A percentile compares a stretch with the other conserved stretches of the same genome.
Conservation (phyloP, 1,140 invertebrate genomes). For the Drosophila jambulina region DNA sequence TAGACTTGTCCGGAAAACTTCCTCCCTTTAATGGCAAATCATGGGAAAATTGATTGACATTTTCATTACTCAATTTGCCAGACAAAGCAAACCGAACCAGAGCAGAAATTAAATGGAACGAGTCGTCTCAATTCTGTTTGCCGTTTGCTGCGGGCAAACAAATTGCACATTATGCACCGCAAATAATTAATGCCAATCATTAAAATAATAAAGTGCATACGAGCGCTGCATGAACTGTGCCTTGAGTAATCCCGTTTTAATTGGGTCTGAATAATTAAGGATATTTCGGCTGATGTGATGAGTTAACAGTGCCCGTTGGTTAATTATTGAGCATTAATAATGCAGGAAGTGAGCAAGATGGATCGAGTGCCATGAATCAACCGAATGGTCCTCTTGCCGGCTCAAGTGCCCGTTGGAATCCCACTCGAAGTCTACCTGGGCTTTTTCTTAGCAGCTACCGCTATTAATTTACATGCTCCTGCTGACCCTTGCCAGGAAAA, state of each 20-base stretch:
- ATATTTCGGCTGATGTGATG: conserved; percentile 26
- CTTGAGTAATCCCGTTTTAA: conserved; percentile 52
- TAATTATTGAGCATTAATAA: conserved; percentile 72
- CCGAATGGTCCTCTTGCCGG: conserved; percentile 8
- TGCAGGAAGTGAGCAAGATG: conserved; percentile 25
- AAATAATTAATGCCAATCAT: conserved; percentile 80
- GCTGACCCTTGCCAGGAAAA: conserved; percentile 32
- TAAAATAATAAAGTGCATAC: conserved; percentile 79
- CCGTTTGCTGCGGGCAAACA: conserved; percentile 44
- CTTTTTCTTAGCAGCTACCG: conserved; percentile 9
- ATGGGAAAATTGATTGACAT: conserved; percentile 83
- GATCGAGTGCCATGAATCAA: conserved; percentile 23
- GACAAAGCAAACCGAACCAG: conserved; percentile 63
- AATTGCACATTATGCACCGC: conserved; percentile 76
- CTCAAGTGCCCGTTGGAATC: conserved; percentile 19
- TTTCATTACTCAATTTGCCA: conserved; percentile 83
- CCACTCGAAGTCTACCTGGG: not conserved
- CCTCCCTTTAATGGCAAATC: conserved; percentile 69
- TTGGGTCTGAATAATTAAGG: conserved; percentile 74
- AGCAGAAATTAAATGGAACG: conserved; percentile 37
- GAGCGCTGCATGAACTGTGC: conserved; percentile 30
- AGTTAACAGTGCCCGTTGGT: conserved; percentile 47
- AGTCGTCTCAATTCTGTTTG: conserved; percentile 45
- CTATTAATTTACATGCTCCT: conserved; percentile 60
- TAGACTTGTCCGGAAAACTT: conserved; percentile 40